Evolutionary conservation across 2,888 invertebrate genomes (phyloP).

Genomic region (Eilema griseolum): DNA sequence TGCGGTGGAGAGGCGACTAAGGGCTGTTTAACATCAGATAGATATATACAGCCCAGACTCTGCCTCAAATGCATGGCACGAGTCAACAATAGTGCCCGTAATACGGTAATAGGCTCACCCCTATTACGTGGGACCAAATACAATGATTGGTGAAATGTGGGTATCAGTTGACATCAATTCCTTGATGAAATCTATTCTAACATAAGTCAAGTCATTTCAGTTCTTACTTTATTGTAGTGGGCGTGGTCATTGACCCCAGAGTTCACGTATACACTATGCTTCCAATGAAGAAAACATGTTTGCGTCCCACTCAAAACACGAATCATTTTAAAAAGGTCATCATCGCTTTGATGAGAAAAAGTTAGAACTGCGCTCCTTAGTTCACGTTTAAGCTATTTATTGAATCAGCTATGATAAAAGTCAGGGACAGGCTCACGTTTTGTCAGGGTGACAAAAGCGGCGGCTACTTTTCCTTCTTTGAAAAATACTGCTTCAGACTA

Average conservation of each 20-base stretch:
- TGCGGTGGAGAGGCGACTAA: no score
- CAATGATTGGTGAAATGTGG: no score
- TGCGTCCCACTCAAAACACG: constrained; percentile 2
- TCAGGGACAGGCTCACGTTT: not conserved
- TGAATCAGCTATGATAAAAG: not conserved
- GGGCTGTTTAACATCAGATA: no score
- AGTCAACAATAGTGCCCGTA: no score
- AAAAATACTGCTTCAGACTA: not conserved
- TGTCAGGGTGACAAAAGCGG: not conserved
- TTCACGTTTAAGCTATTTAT: not conserved
- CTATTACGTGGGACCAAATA: no score
- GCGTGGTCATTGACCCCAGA: not conserved
- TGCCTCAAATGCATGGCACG: no score
- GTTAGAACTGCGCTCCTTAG: not conserved
- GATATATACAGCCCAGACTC: no score
- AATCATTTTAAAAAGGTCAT: not conserved
- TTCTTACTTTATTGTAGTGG: not conserved
- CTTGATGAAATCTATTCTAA: not conserved
- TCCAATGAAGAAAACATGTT: constrained; percentile 3
- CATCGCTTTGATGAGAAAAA: constrained; percentile 1
- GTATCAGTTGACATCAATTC: no score
- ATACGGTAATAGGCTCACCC: no score
- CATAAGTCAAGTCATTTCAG: not conserved
- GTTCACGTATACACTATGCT: not conserved
- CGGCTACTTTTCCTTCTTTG: not conserved